Percentiles rank a stretch among this genome's conserved stretches.
These are phyloP conservation scores for Pygoscelis adeliae DNA, from an alignment of 2,113 vertebrate genomes.

Conservation along the genomic window DNA sequence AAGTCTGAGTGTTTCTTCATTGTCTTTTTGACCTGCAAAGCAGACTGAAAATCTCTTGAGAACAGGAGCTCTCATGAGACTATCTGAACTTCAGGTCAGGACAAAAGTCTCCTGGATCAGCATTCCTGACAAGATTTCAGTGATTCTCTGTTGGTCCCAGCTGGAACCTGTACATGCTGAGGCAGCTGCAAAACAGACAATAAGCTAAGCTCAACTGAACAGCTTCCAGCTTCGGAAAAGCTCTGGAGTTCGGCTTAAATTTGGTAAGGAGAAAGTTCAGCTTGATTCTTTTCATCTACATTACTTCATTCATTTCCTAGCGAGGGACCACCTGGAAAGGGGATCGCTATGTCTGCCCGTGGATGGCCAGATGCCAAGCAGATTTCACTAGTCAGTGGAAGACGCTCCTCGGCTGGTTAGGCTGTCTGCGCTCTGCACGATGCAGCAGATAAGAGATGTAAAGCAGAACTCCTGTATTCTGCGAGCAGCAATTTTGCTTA, in stretches of 20 bases:
- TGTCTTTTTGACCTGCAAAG: not conserved
- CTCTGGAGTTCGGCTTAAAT: not conserved
- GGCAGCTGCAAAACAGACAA: conserved; percentile 41
- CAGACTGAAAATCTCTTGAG: not conserved
- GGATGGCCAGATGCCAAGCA: not conserved
- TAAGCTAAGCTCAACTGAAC: not conserved
- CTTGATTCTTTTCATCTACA: not conserved
- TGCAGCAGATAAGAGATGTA: not conserved
- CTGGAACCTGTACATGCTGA: conserved; percentile 43
- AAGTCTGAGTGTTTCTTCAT: not conserved
- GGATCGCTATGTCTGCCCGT: not conserved
- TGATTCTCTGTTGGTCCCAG: conserved; percentile 32
- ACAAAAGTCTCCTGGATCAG: conserved; percentile 46
- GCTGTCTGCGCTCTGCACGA: not conserved
- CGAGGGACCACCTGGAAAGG: not conserved
- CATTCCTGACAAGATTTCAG: conserved; percentile 63
- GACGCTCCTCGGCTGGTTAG: not conserved
- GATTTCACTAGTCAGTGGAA: not conserved
- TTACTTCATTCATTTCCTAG: not conserved
- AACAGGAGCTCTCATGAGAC: not conserved
- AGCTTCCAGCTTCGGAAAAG: not conserved
- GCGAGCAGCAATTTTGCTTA: not conserved
- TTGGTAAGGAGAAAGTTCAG: not conserved
- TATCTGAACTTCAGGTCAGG: conserved; percentile 38
- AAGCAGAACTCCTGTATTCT: not conserved